Evolutionary conservation across 2,888 invertebrate species (phyloP).

Genomic region (Aphelenchoides bicaudatus): DNA sequence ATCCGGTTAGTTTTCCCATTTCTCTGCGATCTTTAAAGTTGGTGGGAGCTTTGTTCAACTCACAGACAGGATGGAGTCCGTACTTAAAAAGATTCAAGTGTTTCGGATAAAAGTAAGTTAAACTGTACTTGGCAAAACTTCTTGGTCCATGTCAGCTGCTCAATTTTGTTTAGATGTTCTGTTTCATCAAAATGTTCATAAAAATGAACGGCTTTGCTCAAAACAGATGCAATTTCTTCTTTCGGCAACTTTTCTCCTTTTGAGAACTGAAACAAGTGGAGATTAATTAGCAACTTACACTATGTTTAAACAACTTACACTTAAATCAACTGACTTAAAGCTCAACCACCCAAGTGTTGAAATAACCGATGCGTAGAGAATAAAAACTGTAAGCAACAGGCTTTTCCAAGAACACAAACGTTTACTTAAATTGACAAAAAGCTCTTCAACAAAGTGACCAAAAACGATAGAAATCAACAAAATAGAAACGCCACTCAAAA

Average conservation of each 20-base stretch:
- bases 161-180: too few species aligned
- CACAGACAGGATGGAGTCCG: too few species aligned
- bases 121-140: too few species aligned
- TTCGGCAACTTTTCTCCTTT: too few species aligned
- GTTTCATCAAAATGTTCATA: neutral
- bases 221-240: neutral
- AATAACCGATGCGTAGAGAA: neutral
- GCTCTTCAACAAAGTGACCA: slow-evolving; percentile 3
- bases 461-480: neutral
- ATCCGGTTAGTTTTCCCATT: neutral
- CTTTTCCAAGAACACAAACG: neutral
- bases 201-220: neutral
- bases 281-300: neutral
- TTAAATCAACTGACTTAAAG: neutral
- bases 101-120: too few species aligned
- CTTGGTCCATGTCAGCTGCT: too few species aligned
- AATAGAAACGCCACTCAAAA: neutral
- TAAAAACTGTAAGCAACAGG: slow-evolving; percentile 1
- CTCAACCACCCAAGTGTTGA: neutral
- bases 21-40: neutral
- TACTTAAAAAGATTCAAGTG: too few species aligned
- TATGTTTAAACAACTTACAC: neutral
- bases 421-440: neutral
- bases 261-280: too few species aligned
- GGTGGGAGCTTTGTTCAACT: neutral